These are phyloP conservation scores for Apis cerana DNA, from an alignment of 1,140 invertebrate genomes.

Conservation along the genomic window DNA sequence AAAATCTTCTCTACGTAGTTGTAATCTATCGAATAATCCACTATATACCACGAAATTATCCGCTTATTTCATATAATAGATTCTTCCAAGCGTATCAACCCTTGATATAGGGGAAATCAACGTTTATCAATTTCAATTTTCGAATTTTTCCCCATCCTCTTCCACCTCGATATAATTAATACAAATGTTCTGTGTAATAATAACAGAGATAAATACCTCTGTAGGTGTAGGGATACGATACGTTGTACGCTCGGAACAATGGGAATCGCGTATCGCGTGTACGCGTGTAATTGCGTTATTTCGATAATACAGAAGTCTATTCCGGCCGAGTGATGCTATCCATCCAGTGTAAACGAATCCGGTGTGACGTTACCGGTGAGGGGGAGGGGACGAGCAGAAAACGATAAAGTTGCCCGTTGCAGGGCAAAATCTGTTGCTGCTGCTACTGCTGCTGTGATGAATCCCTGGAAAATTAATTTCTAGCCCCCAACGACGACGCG, in stretches of 20 bases:
- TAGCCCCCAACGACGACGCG: not conserved
- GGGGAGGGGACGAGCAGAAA: not conserved
- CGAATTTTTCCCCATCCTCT: not conserved
- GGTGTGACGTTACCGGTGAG: not conserved
- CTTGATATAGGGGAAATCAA: no score
- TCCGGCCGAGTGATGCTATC: not conserved
- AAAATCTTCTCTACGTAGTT: no score
- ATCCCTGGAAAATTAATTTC: slow-evolving; percentile 47
- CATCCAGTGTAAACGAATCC: slow-evolving; percentile 24
- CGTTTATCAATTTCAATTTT: not conserved
- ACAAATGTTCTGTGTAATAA: not conserved
- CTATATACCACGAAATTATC: not conserved
- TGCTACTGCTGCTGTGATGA: not conserved
- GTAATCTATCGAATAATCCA: not conserved
- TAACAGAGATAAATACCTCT: slow-evolving; percentile 7
- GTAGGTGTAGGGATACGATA: not conserved
- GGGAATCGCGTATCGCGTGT: slow-evolving; percentile 9
- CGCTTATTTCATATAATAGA: not conserved
- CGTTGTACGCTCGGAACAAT: not conserved
- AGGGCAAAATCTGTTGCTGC: not conserved
- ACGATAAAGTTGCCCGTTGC: slow-evolving; percentile 24
- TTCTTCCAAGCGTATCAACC: not conserved
- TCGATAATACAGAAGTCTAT: slow-evolving; percentile 32
- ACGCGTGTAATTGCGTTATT: slow-evolving; percentile 27
- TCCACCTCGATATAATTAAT: not conserved